phyloP scores from a whole-genome alignment of 2,113 vertebrate genomes.

The Synodontis membranacea region DNA sequence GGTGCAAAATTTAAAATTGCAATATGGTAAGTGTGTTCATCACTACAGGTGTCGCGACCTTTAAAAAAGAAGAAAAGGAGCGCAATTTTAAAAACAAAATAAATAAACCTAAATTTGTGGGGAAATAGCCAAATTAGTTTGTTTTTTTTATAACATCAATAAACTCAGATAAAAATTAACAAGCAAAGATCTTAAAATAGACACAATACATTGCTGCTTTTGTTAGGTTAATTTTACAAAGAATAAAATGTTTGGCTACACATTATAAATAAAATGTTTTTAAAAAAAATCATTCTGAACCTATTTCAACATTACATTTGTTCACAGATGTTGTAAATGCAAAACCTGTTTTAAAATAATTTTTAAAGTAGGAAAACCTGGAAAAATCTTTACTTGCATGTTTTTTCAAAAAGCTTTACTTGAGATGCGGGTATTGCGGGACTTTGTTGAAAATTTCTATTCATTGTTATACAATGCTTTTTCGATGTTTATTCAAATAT shows the following conservation, averaged over 20 bases:
- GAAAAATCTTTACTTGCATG: background rate
- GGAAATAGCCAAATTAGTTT: background rate
- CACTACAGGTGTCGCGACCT: background rate
- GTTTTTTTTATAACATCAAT: background rate
- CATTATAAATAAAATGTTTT: background rate
- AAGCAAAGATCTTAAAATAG: background rate
- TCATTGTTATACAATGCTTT: background rate
- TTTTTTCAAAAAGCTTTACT: background rate
- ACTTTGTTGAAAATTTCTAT: background rate
- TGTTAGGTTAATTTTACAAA: background rate
- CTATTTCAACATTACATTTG: background rate
- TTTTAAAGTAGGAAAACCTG: background rate
- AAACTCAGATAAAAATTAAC: background rate
- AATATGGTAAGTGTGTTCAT: background rate
- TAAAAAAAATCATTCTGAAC: background rate
- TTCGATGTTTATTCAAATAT: background rate
- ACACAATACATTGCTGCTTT: background rate
- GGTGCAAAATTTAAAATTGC: background rate
- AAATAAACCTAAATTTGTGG: background rate
- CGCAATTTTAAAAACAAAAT: background rate
- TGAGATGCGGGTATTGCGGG: background rate
- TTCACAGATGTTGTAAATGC: background rate
- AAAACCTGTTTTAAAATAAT: background rate
- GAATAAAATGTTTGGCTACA: background rate
- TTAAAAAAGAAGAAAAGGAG: background rate